Evolutionary conservation across 1,140 invertebrate genomes (phyloP), one percentile per base, ranked within the genome.

Genomic region (Pogonomyrmex barbatus): DNA sequence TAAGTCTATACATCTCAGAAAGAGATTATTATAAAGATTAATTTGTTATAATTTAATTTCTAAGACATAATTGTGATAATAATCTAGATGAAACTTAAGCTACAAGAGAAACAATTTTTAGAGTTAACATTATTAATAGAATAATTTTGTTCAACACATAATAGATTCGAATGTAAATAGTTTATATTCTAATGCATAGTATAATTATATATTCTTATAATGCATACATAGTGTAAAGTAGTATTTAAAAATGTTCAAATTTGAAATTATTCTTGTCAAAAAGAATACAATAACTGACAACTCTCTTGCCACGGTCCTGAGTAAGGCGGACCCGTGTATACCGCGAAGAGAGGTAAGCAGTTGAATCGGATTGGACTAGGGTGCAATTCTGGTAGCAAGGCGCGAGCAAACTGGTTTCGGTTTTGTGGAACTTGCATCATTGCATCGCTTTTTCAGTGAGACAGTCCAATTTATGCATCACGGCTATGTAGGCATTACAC

Each of bases 401-500:
- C 86, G 89, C 90, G 92, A 94, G 93, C 92, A 93, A 95, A 95
- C 94, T 94, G 94, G 94, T 94, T 95, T 94, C 94, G 92, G 93
- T 93, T 93, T 94, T 93, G 93, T 93, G 91, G 93, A 94, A 94
- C 94, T 94, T 94, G 94, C 94, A 94, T 93, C 94, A 92, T 91
- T 95, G 94, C 95, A 95, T 90, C 94, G 94, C 92, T 94, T 93
- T 92, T 93, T 94, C 91, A 92, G 94, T 92, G 91, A 94, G 94
- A 92, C 94, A 95, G 95, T 95, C 94, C 94, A 95, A 95, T 95
- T 95, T 95, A 95, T 95, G 95, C 95, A 95, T 95, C 94, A 95
- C 94, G 95, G 94, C 94, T 95, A 95, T 95, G 95, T 95, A 95
- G 95, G 95, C 94, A 95, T 94, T 93, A 94, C 92, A 94, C 92